Conservation (phyloP, 1,140 invertebrate species). For the Leptinotarsa lineolata region DNA sequence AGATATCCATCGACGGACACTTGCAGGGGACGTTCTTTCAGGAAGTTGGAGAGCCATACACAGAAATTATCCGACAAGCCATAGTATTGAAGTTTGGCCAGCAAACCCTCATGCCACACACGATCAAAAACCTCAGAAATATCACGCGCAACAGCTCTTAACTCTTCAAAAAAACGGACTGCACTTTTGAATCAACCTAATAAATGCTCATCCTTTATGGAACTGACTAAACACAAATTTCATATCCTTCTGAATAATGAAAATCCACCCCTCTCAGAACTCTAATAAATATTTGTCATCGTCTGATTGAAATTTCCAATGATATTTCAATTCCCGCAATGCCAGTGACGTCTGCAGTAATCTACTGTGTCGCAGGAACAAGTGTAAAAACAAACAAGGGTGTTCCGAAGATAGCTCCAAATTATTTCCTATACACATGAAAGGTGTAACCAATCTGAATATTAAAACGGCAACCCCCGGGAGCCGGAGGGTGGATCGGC, state of each 20-base stretch:
- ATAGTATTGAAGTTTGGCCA: no score
- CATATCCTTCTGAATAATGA: neutral
- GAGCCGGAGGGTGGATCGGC: constrained; percentile 1
- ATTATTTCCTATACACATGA: constrained; percentile 57
- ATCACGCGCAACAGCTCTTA: no score
- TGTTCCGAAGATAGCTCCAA: constrained; percentile 49
- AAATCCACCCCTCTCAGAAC: neutral
- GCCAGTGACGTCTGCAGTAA: constrained; percentile 27
- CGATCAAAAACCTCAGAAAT: no score
- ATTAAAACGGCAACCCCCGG: constrained; percentile 48
- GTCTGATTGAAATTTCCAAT: constrained; percentile 6
- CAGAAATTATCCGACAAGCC: no score
- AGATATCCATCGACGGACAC: no score
- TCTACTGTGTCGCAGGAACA: constrained; percentile 53
- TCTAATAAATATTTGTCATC: neutral
- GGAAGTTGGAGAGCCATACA: no score
- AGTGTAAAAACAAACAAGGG: constrained; percentile 57
- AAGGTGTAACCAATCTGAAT: constrained; percentile 59
- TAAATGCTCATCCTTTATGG: no score
- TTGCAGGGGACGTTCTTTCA: no score
- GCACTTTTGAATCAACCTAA: no score
- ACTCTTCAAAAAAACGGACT: no score
- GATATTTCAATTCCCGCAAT: constrained; percentile 1
- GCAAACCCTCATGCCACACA: no score
- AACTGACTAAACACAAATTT: no score